Conservation (phyloP, 2,797 vertebrate genomes). For the Microctenopoma lineatum region DNA sequence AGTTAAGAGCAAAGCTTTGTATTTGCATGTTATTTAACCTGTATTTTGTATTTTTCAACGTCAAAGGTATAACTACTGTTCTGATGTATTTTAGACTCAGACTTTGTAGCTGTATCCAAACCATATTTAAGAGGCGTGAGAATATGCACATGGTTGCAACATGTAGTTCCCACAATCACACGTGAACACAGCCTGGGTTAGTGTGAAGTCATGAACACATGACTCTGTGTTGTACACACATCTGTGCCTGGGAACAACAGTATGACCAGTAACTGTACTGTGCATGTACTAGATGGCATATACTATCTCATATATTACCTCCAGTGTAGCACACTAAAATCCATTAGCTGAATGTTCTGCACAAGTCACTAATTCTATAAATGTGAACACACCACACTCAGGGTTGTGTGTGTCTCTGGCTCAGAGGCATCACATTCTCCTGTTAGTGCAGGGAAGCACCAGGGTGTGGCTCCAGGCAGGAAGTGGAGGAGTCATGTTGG, state of each 20-base stretch:
- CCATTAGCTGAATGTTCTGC: conserved; percentile 5
- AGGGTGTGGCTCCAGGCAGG: conserved; percentile 71
- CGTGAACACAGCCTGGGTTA: conserved; percentile 25
- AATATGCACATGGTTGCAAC: conserved; percentile 36
- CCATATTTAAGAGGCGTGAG: conserved; percentile 25
- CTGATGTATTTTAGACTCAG: conserved; percentile 19
- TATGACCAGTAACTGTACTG: conserved; percentile 17
- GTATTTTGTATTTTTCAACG: conserved; percentile 6
- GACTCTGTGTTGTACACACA: background rate
- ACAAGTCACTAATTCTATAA: conserved; percentile 22
- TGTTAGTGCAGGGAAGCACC: conserved; percentile 62
- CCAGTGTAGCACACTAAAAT: conserved; percentile 2
- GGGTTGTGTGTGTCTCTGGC: conserved; percentile 43
- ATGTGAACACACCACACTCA: conserved; percentile 16
- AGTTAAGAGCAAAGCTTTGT: conserved; percentile 5
- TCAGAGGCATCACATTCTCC: conserved; percentile 74
- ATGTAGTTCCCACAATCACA: conserved; percentile 42
- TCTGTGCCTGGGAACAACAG: conserved; percentile 27
- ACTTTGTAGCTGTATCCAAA: conserved; percentile 22
- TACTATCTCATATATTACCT: background rate
- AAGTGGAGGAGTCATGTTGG: conserved; percentile 66
- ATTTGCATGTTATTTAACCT: conserved; percentile 5
- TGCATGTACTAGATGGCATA: background rate
- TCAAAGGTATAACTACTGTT: conserved; percentile 7
- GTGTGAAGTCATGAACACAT: conserved; percentile 10